Evolutionary conservation across 1,140 invertebrate genomes (phyloP).

Genomic region (Neodiprion fabricii): DNA sequence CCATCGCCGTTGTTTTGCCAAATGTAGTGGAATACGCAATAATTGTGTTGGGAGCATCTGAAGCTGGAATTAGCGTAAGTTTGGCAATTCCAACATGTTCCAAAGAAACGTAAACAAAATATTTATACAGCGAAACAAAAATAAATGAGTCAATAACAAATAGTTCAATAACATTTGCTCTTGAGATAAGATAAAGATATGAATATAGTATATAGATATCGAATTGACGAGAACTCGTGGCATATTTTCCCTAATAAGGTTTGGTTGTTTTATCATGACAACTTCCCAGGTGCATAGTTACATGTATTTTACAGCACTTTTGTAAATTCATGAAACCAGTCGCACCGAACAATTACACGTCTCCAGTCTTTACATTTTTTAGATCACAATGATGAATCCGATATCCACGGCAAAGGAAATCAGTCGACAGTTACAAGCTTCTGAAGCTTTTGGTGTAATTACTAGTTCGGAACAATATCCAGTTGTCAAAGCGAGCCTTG

Average conservation of each 20-base stretch:
- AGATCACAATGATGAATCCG: conserved; percentile 35
- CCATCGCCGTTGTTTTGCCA: conserved; percentile 70
- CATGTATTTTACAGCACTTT: not conserved
- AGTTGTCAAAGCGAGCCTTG: conserved; percentile 54
- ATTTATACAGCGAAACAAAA: not conserved
- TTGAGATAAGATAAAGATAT: not conserved
- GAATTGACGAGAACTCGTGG: too few species aligned
- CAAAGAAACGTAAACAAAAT: not conserved
- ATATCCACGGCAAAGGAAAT: conserved; percentile 68
- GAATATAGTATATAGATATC: not conserved
- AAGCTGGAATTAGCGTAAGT: conserved; percentile 69
- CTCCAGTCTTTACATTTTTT: conserved; percentile 7
- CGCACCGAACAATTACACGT: not conserved
- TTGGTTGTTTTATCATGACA: not conserved
- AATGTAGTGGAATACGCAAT: conserved; percentile 79
- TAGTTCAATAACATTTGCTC: not conserved
- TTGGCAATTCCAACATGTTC: not conserved
- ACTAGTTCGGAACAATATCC: conserved; percentile 62
- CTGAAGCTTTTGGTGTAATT: conserved; percentile 70
- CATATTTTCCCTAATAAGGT: not conserved
- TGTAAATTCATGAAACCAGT: not conserved
- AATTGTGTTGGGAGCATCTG: conserved; percentile 67
- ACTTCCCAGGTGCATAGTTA: not conserved
- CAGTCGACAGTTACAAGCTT: conserved; percentile 69
- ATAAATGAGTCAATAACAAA: not conserved